Evolutionary conservation across 2,797 vertebrate genomes (phyloP).

Genomic region (Halcyon smyrnensis): DNA sequence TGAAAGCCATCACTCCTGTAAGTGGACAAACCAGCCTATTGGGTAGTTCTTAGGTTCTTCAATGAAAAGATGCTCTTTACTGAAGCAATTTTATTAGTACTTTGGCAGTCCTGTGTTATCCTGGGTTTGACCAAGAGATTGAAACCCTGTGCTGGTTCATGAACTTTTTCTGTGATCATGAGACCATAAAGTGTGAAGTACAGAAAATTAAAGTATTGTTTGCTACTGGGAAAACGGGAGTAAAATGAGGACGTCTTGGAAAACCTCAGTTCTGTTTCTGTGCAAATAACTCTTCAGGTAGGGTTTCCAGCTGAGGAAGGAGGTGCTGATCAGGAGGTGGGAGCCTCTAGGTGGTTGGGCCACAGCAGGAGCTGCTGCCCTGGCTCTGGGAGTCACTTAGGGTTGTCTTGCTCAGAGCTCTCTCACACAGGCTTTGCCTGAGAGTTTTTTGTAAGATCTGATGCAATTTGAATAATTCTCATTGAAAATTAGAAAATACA

Average conservation of each 20-base stretch:
- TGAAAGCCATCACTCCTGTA: neutral
- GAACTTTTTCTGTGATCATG: neutral
- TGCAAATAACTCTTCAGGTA: neutral
- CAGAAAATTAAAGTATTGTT: neutral
- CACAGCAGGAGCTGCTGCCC: neutral
- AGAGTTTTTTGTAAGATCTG: neutral
- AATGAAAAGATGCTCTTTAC: neutral
- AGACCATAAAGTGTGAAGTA: neutral
- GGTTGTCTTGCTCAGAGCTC: neutral
- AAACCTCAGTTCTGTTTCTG: neutral
- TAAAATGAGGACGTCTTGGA: neutral
- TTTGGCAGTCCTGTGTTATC: neutral
- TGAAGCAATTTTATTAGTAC: neutral
- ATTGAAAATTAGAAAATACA: neutral
- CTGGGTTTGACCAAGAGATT: neutral
- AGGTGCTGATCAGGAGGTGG: neutral
- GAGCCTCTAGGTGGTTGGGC: neutral
- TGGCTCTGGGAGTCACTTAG: neutral
- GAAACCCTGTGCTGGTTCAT: neutral
- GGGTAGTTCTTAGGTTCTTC: neutral
- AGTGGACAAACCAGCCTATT: neutral
- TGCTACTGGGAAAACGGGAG: neutral
- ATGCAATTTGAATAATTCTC: neutral
- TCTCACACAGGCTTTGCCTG: neutral
- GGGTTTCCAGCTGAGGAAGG: neutral